Conservation (phyloP, 1,140 invertebrate species). For the Phocides pigmalion region DNA sequence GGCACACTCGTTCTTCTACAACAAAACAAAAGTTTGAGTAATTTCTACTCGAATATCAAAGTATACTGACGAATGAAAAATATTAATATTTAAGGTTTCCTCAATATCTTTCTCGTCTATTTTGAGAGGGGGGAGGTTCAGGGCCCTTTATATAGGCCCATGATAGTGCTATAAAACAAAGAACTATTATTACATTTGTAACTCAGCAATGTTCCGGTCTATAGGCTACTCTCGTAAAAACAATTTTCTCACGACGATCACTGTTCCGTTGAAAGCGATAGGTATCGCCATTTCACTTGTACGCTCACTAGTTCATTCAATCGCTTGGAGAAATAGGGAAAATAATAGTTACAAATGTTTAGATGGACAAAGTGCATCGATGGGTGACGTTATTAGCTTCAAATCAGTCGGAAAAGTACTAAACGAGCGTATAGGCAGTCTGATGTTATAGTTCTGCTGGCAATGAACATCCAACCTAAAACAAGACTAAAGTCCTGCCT, state of each 20-base stretch:
- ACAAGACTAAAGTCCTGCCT: no score
- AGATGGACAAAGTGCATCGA: not conserved
- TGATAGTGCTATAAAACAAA: slow-evolving; percentile 14
- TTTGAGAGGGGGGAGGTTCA: no score
- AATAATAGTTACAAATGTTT: slow-evolving; percentile 9
- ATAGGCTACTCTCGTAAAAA: slow-evolving; percentile 17
- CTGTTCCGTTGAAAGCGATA: slow-evolving; percentile 36
- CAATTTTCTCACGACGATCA: slow-evolving; percentile 42
- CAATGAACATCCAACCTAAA: no score
- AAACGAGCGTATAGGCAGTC: no score
- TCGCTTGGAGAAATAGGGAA: not conserved
- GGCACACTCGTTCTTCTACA: no score
- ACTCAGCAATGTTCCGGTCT: slow-evolving; percentile 38
- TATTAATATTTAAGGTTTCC: no score
- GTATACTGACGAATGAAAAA: no score
- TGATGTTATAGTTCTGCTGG: no score
- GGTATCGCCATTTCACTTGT: slow-evolving; percentile 23
- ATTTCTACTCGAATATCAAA: no score
- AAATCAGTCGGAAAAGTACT: not conserved
- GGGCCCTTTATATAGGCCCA: no score
- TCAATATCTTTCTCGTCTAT: no score
- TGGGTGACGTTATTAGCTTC: slow-evolving; percentile 12
- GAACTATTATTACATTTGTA: not conserved
- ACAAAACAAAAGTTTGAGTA: no score
- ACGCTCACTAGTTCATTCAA: slow-evolving; percentile 7